phyloP scores from a whole-genome alignment of 2,888 invertebrate species.

The Chrysopilus asiliformis region DNA sequence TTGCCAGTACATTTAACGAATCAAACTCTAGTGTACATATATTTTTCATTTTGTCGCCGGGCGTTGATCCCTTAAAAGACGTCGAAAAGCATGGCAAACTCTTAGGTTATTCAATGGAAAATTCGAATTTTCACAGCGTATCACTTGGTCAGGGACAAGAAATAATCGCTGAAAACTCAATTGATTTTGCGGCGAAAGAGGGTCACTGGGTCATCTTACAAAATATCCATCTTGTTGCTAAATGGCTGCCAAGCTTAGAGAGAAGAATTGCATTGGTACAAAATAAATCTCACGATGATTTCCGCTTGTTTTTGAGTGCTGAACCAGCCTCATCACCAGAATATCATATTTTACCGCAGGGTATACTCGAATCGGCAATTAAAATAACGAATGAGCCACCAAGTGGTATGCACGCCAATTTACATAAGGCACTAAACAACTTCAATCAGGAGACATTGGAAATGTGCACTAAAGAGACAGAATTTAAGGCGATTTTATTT shows the following conservation, averaged over 20 bases:
- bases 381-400: constrained; percentile 96
- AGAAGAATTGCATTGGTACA: constrained; percentile 79
- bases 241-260: constrained; percentile 77
- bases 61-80: constrained; percentile 89
- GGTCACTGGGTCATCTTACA: constrained; percentile 92
- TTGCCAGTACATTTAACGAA: constrained; percentile 76
- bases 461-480: constrained; percentile 83
- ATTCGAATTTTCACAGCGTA: constrained; percentile 80
- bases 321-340: constrained; percentile 64
- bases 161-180: constrained; percentile 75
- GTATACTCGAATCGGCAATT: constrained; percentile 82
- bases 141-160: constrained; percentile 93
- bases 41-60: constrained; percentile 88
- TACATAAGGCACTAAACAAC: constrained; percentile 84
- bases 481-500: constrained; percentile 82
- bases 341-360: constrained; percentile 59
- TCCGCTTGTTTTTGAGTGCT: constrained; percentile 70
- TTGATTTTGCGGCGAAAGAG: constrained; percentile 56
- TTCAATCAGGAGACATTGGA: constrained; percentile 87
- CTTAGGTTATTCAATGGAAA: constrained; percentile 64
- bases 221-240: constrained; percentile 83
- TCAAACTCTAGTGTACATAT: constrained; percentile 72
- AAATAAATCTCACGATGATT: constrained; percentile 49
- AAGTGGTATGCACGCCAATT: constrained; percentile 85
- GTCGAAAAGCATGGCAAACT: constrained; percentile 74